A percentile compares a stretch with the other conserved stretches of the same genome.
Evolutionary conservation across 2,888 invertebrate species (phyloP).

Genomic region (Clostera curtula): DNA sequence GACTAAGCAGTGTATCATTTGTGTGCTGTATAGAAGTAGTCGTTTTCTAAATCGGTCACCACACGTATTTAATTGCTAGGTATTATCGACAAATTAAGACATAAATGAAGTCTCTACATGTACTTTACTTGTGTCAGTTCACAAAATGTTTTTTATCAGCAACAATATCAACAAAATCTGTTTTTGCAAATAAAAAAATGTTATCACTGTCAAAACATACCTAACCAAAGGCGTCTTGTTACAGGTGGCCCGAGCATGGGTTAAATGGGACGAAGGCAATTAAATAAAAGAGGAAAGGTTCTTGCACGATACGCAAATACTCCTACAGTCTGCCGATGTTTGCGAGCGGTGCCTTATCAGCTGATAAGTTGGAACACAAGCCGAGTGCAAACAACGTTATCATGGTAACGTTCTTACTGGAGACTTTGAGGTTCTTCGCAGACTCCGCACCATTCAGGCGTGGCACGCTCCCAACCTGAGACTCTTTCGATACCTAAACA

Average conservation of each 20-base stretch:
- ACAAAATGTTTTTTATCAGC: too few species aligned
- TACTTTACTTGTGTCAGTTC: too few species aligned
- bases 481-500: constrained; percentile 11
- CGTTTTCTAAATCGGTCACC: too few species aligned
- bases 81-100: too few species aligned
- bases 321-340: constrained; percentile 64
- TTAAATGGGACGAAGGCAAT: constrained; percentile 41
- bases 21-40: too few species aligned
- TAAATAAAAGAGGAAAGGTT: constrained; percentile 53
- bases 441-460: constrained; percentile 42
- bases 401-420: constrained; percentile 61
- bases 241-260: constrained; percentile 47
- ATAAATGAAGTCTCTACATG: too few species aligned
- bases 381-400: constrained; percentile 65
- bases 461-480: constrained; percentile 42
- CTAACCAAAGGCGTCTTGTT: constrained; percentile 43
- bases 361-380: constrained; percentile 73
- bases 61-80: too few species aligned
- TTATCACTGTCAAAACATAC: constrained; percentile 33
- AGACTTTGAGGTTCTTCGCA: constrained; percentile 47
- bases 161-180: too few species aligned
- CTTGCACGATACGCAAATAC: constrained; percentile 66
- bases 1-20: too few species aligned
- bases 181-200: too few species aligned
- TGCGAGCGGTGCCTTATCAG: constrained; percentile 63